Evolutionary conservation across 2,797 vertebrate species (phyloP).

Genomic region (Mormyrops boulengeri): DNA sequence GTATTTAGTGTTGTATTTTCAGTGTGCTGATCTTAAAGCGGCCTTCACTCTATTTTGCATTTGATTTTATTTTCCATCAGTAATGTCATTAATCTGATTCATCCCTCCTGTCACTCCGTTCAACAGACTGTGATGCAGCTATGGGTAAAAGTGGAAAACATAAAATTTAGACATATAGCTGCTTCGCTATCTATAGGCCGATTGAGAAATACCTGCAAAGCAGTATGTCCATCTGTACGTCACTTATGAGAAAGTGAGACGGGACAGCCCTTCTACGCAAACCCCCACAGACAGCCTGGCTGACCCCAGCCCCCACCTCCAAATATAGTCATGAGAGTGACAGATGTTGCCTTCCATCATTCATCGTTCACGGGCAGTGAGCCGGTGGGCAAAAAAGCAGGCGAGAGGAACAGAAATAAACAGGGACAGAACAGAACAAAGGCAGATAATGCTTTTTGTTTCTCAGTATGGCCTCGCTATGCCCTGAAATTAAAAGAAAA

Average conservation of each 20-base stretch:
- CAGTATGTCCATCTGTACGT: slow-evolving; percentile 23
- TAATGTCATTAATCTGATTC: not conserved
- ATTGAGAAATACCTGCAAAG: not conserved
- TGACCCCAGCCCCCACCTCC: slow-evolving; percentile 38
- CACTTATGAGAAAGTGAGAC: slow-evolving; percentile 54
- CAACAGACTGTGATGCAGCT: not conserved
- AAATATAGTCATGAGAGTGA: slow-evolving; percentile 35
- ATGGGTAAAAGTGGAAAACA: not conserved
- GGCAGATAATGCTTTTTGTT: not conserved
- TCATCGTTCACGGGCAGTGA: slow-evolving; percentile 41
- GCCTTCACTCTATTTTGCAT: not conserved
- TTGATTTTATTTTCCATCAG: not conserved
- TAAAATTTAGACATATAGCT: not conserved
- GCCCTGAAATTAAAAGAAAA: not conserved
- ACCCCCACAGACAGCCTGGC: slow-evolving; percentile 46
- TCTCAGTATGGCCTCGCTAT: not conserved
- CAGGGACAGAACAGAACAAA: not conserved
- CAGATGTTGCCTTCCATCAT: slow-evolving; percentile 32
- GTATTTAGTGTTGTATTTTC: not conserved
- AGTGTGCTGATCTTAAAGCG: not conserved
- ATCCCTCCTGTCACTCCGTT: not conserved
- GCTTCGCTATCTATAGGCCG: not conserved
- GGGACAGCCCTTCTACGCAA: slow-evolving; percentile 38
- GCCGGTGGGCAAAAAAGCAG: not conserved
- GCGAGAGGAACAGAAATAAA: not conserved